phyloP scores from a whole-genome alignment of 2,888 invertebrate genomes.

The Camponotus fellah region DNA sequence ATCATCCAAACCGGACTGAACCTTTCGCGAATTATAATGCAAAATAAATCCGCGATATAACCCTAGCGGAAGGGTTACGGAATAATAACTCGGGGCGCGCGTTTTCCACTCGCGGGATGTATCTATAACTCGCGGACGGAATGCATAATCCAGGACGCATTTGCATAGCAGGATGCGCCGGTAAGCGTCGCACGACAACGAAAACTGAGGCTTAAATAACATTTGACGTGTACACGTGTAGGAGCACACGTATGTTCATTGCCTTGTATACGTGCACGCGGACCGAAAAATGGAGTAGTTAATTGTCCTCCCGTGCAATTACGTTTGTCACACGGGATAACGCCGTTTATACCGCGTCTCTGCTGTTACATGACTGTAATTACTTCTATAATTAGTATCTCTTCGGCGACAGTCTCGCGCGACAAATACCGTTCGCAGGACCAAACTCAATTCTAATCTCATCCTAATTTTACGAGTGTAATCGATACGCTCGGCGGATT shows the following conservation, averaged over 20 bases:
- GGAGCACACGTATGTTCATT: not conserved
- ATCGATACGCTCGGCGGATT: constrained; percentile 7
- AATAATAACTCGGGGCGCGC: constrained; percentile 47
- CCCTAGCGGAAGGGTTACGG: constrained; percentile 47
- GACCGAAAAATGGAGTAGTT: constrained; percentile 72
- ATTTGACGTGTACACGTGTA: not conserved
- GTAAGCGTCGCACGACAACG: constrained; percentile 47
- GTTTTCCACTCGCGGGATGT: constrained; percentile 48
- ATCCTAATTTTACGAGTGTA: constrained; percentile 21
- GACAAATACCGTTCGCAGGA: constrained; percentile 16
- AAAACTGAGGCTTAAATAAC: constrained; percentile 71
- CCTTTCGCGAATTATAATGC: constrained; percentile 49
- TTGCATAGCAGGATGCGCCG: constrained; percentile 62
- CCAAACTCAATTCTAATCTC: constrained; percentile 25
- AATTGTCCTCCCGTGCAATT: constrained; percentile 72
- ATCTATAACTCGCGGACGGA: constrained; percentile 69
- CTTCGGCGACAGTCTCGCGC: constrained; percentile 48
- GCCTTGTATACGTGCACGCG: not conserved
- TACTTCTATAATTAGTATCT: constrained; percentile 67
- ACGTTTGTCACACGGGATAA: constrained; percentile 69
- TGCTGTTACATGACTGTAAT: constrained; percentile 59
- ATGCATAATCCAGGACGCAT: constrained; percentile 69
- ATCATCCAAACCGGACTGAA: not conserved
- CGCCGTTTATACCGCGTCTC: constrained; percentile 52
- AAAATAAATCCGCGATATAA: constrained; percentile 49